Evolutionary conservation across 2,888 invertebrate species (phyloP).

Genomic region (Nomada fucata): DNA sequence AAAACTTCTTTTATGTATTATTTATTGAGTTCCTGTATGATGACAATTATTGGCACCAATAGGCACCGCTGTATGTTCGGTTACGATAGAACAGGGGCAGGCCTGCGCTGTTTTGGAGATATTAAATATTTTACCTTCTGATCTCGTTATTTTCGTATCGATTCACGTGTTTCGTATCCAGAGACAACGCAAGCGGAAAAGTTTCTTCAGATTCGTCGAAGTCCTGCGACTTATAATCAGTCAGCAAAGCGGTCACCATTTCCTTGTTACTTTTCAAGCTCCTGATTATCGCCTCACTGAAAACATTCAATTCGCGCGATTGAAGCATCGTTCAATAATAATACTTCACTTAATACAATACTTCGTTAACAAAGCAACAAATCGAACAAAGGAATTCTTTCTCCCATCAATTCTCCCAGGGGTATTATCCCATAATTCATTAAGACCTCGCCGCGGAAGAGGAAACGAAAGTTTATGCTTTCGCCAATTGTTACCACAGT

Average conservation of each 20-base stretch:
- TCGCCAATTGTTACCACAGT: neutral
- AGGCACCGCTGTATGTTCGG: neutral
- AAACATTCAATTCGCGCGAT: constrained; percentile 33
- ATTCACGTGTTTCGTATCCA: constrained; percentile 73
- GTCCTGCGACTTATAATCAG: constrained; percentile 88
- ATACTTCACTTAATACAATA: no score
- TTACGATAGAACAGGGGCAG: constrained; percentile 22
- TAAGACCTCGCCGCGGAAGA: neutral
- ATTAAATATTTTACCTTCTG: constrained; percentile 75
- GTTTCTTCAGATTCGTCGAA: constrained; percentile 87
- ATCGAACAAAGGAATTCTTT: neutral
- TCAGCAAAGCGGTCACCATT: constrained; percentile 89
- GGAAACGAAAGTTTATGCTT: constrained; percentile 40
- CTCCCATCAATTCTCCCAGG: neutral
- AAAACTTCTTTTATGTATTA: no score
- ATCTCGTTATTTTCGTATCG: constrained; percentile 80
- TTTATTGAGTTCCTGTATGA: neutral
- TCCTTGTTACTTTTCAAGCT: constrained; percentile 89
- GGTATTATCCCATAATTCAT: neutral
- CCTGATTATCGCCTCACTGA: constrained; percentile 88
- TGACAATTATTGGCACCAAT: neutral
- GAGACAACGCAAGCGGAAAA: constrained; percentile 80
- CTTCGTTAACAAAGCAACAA: constrained; percentile 33
- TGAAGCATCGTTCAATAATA: neutral
- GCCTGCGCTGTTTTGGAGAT: no score